phyloP scores from a whole-genome alignment of 2,797 vertebrate genomes.

The Sebastolobus altivelis region DNA sequence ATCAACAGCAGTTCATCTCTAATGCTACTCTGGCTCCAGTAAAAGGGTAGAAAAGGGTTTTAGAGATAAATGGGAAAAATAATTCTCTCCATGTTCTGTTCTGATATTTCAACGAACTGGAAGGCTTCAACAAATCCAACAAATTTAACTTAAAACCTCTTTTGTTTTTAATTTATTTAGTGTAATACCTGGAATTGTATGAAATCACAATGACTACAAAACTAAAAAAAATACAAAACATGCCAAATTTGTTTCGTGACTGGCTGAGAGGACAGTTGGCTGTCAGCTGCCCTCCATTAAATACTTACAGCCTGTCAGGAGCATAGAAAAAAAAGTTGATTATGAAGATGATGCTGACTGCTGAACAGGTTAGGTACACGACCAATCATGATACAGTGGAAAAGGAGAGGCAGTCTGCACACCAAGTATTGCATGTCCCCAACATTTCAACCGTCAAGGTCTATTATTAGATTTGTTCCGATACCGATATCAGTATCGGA shows the following conservation, averaged over 20 bases:
- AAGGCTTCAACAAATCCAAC: conserved; percentile 1
- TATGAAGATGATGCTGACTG: background rate
- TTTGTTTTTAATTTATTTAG: background rate
- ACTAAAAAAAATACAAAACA: background rate
- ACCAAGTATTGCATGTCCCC: background rate
- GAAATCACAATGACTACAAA: background rate
- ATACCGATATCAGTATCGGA: no score
- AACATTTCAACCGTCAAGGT: background rate
- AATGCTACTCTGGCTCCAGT: conserved; percentile 17
- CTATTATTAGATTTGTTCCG: background rate
- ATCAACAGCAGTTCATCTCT: conserved; percentile 14
- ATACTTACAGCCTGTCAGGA: background rate
- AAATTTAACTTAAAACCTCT: conserved; percentile 7
- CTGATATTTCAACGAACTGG: conserved; percentile 8
- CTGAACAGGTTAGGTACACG: background rate
- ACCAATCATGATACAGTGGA: background rate
- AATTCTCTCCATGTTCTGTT: conserved; percentile 26
- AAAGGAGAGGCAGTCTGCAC: background rate
- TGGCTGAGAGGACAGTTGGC: background rate
- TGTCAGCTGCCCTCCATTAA: background rate
- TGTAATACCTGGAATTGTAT: conserved; percentile 2
- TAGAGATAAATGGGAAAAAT: conserved; percentile 11
- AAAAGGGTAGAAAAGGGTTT: conserved; percentile 11
- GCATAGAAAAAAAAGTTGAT: background rate
- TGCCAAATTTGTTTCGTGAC: background rate